Evolutionary conservation across 2,888 invertebrate species (phyloP).

Genomic region (Monochamus alternatus): DNA sequence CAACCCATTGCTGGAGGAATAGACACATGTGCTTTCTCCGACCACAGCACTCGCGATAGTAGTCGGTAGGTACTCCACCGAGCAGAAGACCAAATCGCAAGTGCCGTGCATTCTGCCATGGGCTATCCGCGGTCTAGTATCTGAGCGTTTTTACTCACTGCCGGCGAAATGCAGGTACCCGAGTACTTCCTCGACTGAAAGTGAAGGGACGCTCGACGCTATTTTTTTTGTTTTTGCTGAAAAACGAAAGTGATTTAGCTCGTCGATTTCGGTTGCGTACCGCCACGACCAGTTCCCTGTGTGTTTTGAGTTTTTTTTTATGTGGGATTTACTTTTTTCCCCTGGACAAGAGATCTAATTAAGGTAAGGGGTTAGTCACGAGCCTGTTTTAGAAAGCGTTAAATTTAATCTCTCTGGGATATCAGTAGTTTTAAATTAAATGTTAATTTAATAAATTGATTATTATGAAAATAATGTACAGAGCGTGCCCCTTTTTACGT

Average conservation of each 20-base stretch:
- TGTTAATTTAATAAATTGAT: too few relatives aligned
- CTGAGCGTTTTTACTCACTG: constrained; percentile 21
- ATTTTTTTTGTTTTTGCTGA: constrained; percentile 28
- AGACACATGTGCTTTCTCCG: constrained; percentile 45
- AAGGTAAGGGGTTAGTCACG: constrained; percentile 5
- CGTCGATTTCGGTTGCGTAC: neutral
- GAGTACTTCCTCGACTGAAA: constrained; percentile 32
- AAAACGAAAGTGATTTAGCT: constrained; percentile 37
- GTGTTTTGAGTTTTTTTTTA: constrained; percentile 9
- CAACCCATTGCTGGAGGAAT: constrained; percentile 24
- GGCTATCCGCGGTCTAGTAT: constrained; percentile 35
- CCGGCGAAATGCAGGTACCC: constrained; percentile 17
- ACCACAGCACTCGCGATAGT: constrained; percentile 25
- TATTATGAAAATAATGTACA: too few relatives aligned
- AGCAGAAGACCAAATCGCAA: constrained; percentile 39
- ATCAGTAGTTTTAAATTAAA: too few relatives aligned
- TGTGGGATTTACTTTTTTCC: constrained; percentile 13
- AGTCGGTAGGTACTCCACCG: constrained; percentile 18
- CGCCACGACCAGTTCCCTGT: constrained; percentile 6
- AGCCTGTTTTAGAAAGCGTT: neutral
- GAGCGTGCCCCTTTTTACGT: too few relatives aligned
- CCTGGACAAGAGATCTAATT: neutral
- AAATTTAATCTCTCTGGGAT: too few relatives aligned
- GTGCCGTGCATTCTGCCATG: constrained; percentile 37
- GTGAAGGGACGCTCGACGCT: constrained; percentile 30